Conservation (phyloP, 2,797 vertebrate species). For the Lerista edwardsae region DNA sequence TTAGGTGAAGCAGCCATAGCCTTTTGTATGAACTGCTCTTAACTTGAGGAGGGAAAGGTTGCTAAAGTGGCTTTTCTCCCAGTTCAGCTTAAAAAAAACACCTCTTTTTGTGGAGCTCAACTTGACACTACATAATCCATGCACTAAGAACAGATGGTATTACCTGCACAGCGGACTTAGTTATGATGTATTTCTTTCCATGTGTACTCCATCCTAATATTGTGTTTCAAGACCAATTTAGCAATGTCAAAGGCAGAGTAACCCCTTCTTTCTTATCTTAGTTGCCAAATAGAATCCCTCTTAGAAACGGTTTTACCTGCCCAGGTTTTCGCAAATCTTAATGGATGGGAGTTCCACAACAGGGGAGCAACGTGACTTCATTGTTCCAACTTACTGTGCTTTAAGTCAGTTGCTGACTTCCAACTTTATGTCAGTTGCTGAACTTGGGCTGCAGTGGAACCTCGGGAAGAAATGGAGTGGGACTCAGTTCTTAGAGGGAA, state of each 20-base stretch:
- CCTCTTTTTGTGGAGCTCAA: neutral
- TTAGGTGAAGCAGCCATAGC: slow-evolving; percentile 14
- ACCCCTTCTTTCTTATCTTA: slow-evolving; percentile 13
- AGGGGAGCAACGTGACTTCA: neutral
- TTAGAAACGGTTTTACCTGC: neutral
- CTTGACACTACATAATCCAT: neutral
- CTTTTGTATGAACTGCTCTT: slow-evolving; percentile 15
- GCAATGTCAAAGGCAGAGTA: neutral
- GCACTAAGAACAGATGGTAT: neutral
- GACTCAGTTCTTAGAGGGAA: neutral
- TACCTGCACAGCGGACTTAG: neutral
- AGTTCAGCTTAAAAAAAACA: neutral
- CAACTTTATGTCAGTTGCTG: neutral
- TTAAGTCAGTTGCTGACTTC: neutral
- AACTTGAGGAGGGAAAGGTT: neutral
- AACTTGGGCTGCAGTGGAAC: neutral
- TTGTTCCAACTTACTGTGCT: neutral
- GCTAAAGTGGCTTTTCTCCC: neutral
- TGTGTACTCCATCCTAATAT: neutral
- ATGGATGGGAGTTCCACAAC: neutral
- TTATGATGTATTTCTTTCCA: neutral
- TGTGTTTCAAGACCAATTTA: neutral
- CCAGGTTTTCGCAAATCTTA: neutral
- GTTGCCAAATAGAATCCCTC: neutral
- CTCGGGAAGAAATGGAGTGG: neutral